A percentile compares a stretch with the other conserved stretches of the same genome.
Evolutionary conservation across 2,113 vertebrate genomes (phyloP).

Genomic region (Phaethon lepturus): DNA sequence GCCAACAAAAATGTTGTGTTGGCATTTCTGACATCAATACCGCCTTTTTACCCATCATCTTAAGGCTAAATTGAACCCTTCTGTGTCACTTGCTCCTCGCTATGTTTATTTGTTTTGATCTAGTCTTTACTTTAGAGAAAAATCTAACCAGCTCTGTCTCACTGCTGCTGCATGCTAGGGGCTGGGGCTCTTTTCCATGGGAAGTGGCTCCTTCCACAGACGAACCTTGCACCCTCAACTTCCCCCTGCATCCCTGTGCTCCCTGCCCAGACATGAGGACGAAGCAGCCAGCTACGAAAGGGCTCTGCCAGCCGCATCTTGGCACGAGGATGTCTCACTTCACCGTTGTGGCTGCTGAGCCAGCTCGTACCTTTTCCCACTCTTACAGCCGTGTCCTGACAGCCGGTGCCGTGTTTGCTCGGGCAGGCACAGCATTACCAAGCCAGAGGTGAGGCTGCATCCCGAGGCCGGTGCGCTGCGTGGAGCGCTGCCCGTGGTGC

Average conservation of each 20-base stretch:
- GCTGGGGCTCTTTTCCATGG: background rate
- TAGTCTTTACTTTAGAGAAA: background rate
- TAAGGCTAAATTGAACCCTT: conserved; percentile 30
- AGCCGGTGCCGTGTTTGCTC: background rate
- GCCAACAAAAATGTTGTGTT: background rate
- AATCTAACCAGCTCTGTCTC: background rate
- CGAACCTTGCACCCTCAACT: background rate
- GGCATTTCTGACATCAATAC: conserved; percentile 38
- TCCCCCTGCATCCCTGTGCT: background rate
- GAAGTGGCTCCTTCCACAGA: background rate
- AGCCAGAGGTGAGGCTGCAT: background rate
- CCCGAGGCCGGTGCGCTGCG: background rate
- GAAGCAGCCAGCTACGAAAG: background rate
- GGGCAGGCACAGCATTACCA: background rate
- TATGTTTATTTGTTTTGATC: conserved; percentile 30
- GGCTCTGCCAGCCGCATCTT: background rate
- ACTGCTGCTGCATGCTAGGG: background rate
- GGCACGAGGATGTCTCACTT: background rate
- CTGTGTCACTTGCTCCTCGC: background rate
- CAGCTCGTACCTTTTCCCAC: background rate
- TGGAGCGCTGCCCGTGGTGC: background rate
- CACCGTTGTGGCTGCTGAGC: background rate
- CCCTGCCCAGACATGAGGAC: background rate
- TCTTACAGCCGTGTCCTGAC: background rate
- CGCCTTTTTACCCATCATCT: background rate